phyloP scores from a whole-genome alignment of 2,888 invertebrate species.

The Pseudanteris insignis region DNA sequence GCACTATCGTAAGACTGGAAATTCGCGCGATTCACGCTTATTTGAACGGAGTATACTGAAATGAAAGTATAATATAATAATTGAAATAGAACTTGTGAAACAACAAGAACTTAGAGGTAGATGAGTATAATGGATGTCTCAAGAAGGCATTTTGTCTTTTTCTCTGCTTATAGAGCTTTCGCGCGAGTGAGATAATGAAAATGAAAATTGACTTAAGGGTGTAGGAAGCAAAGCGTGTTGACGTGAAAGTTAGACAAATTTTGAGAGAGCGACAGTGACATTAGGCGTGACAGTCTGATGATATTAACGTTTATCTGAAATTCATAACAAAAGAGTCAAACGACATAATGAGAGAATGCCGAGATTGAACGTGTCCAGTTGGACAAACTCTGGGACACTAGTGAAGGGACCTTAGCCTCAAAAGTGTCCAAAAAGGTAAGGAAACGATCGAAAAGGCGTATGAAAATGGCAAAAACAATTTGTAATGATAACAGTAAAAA shows the following conservation, averaged over 20 bases:
- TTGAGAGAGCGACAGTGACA: slow-evolving; percentile 48
- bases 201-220: slow-evolving; percentile 44
- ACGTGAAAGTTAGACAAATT: slow-evolving; percentile 42
- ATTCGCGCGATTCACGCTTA: too few species aligned
- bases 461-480: slow-evolving; percentile 33
- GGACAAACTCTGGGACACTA: slow-evolving; percentile 54
- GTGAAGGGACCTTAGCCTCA: slow-evolving; percentile 55
- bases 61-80: too few species aligned
- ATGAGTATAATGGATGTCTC: slow-evolving; percentile 42
- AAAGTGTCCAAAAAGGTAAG: slow-evolving; percentile 63
- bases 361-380: slow-evolving; percentile 37
- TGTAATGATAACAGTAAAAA: slow-evolving; percentile 37
- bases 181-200: slow-evolving; percentile 50
- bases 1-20: too few species aligned
- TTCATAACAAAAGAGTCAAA: slow-evolving; percentile 27
- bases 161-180: slow-evolving; percentile 56
- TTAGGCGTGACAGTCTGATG: slow-evolving; percentile 42
- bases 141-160: slow-evolving; percentile 53
- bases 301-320: slow-evolving; percentile 39
- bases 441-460: slow-evolving; percentile 46
- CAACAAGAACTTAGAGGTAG: slow-evolving; percentile 28
- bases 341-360: slow-evolving; percentile 46
- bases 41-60: too few species aligned
- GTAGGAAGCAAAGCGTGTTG: slow-evolving; percentile 47
- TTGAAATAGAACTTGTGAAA: slow-evolving; percentile 1